Evolutionary conservation across 2,888 invertebrate genomes (phyloP).

Genomic region (Mycalesis mineus): DNA sequence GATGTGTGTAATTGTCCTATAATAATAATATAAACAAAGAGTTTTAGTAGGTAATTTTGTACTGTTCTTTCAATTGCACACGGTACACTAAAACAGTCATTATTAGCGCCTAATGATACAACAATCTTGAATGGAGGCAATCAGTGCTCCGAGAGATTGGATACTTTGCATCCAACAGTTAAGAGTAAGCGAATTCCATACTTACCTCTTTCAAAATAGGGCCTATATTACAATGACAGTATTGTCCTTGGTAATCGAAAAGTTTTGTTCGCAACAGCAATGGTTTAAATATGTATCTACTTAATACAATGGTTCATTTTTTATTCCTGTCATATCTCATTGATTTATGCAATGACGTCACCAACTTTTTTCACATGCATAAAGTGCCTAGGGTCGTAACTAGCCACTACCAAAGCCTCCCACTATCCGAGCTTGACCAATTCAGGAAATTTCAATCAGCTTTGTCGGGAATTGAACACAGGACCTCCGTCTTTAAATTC

Average conservation of each 20-base stretch:
- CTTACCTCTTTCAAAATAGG: not conserved
- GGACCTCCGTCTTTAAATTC: no score
- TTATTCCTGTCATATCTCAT: no score
- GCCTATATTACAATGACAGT: not conserved
- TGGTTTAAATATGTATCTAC: not conserved
- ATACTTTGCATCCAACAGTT: conserved; percentile 17
- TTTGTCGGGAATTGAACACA: no score
- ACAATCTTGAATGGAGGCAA: conserved; percentile 47
- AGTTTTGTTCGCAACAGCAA: not conserved
- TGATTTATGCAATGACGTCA: no score
- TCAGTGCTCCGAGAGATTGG: conserved; percentile 40
- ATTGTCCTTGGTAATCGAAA: not conserved
- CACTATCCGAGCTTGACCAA: no score
- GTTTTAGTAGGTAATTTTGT: no score
- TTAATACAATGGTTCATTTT: no score
- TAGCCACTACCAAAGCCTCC: no score
- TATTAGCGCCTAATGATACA: conserved; percentile 23
- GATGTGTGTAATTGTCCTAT: no score
- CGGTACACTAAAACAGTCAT: conserved; percentile 11
- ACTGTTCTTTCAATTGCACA: not conserved
- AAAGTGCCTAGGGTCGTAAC: not conserved
- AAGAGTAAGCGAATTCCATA: conserved; percentile 1
- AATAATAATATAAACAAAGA: no score
- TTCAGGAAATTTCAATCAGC: no score
- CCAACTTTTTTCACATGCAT: no score